Evolutionary conservation across 2,113 vertebrate genomes (phyloP).

Genomic region (Pseudorhombus dupliciocellatus): DNA sequence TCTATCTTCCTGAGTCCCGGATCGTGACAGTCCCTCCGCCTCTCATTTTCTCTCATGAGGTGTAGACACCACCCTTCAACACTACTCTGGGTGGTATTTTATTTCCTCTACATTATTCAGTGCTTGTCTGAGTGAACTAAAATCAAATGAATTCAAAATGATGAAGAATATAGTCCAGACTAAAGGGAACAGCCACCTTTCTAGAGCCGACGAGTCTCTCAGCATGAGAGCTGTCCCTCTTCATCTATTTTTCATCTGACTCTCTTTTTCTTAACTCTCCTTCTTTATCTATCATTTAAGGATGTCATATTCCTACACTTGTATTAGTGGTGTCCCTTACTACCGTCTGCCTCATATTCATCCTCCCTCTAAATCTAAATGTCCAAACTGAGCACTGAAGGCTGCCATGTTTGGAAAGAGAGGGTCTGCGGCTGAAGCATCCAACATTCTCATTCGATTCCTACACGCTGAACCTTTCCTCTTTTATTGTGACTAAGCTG

Average conservation of each 20-base stretch:
- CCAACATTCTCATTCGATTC: too few species aligned
- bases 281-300: constrained; percentile 18
- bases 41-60: constrained; percentile 1
- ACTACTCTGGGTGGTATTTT: neutral
- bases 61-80: neutral
- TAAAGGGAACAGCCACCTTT: constrained; percentile 56
- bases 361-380: neutral
- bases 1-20: neutral
- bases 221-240: constrained; percentile 67
- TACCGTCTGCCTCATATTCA: neutral
- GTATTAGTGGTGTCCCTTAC: constrained; percentile 9
- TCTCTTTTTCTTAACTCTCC: neutral
- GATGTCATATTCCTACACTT: constrained; percentile 18
- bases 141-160: constrained; percentile 48
- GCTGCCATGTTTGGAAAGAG: too few species aligned
- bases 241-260: constrained; percentile 71
- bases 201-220: constrained; percentile 67
- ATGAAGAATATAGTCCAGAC: constrained; percentile 43
- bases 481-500: constrained; percentile 28
- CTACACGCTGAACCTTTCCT: too few species aligned
- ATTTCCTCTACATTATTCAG: constrained; percentile 10
- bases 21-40: neutral
- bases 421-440: too few species aligned
- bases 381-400: too few species aligned
- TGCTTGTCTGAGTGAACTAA: constrained; percentile 27